These are phyloP conservation scores for Alcis repandata DNA, from an alignment of 2,888 invertebrate genomes.

Conservation along the genomic window DNA sequence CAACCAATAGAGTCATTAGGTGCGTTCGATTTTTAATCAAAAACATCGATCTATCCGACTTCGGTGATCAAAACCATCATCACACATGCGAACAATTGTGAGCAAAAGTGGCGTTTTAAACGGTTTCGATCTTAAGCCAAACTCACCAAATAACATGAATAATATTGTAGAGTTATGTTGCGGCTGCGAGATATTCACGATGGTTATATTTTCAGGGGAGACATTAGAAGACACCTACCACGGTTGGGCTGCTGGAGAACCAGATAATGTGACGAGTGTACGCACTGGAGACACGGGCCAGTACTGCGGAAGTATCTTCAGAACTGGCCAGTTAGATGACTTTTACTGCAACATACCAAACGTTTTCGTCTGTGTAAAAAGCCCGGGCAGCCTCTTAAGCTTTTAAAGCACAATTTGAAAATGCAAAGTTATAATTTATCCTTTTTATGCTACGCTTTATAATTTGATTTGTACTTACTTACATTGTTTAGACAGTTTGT, in stretches of 20 bases:
- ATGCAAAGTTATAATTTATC: too few relatives aligned
- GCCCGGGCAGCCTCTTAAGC: neutral
- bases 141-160: too few relatives aligned
- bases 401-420: neutral
- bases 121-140: too few relatives aligned
- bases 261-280: conserved; percentile 32
- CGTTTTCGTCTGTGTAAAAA: conserved; percentile 21
- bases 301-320: conserved; percentile 55
- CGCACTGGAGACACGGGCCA: conserved; percentile 37
- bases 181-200: neutral
- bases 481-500: too few relatives aligned
- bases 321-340: conserved; percentile 51
- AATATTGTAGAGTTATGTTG: neutral
- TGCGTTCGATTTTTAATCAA: too few relatives aligned
- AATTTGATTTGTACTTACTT: too few relatives aligned
- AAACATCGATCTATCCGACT: too few relatives aligned
- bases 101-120: too few relatives aligned
- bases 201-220: conserved; percentile 8
- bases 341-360: conserved; percentile 47
- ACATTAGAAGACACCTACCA: conserved; percentile 6
- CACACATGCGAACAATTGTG: too few relatives aligned
- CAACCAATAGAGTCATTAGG: too few relatives aligned
- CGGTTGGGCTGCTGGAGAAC: conserved; percentile 21
- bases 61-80: too few relatives aligned
- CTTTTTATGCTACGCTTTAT: too few relatives aligned